Conservation (phyloP, 2,113 vertebrate genomes). For the Perca flavescens region DNA sequence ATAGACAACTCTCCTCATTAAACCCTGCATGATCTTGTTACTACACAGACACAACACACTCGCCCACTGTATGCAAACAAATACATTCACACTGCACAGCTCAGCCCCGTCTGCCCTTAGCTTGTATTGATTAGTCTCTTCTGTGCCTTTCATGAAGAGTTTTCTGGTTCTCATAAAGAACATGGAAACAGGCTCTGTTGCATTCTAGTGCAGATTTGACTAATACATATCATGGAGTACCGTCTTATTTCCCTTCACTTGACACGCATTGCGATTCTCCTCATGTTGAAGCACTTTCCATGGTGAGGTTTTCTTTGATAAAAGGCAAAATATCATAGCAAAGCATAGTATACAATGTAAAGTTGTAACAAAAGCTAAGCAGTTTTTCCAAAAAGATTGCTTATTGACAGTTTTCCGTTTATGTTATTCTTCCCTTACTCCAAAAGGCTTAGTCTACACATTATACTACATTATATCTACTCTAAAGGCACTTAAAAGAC, state of each 20-base stretch:
- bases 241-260: constrained; percentile 22
- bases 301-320: constrained; percentile 27
- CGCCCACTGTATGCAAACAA: constrained; percentile 40
- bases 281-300: constrained; percentile 39
- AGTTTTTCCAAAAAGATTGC: constrained; percentile 35
- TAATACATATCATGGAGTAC: neutral
- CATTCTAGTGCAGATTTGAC: constrained; percentile 46
- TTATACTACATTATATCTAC: constrained; percentile 71
- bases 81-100: constrained; percentile 19
- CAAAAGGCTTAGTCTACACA: constrained; percentile 74
- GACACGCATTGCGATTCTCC: constrained; percentile 4
- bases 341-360: constrained; percentile 62
- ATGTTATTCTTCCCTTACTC: constrained; percentile 77
- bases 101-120: constrained; percentile 3
- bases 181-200: constrained; percentile 15
- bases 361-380: constrained; percentile 59
- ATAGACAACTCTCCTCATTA: constrained; percentile 26
- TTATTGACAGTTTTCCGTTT: constrained; percentile 69
- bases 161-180: constrained; percentile 44
- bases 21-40: constrained; percentile 6
- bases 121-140: constrained; percentile 39
- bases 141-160: constrained; percentile 19
- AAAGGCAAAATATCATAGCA: constrained; percentile 68
- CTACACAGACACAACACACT: constrained; percentile 29
- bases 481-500: constrained; percentile 94